phyloP scores from a whole-genome alignment of 2,888 invertebrate species.

The Disparrhopalites patrizii region DNA sequence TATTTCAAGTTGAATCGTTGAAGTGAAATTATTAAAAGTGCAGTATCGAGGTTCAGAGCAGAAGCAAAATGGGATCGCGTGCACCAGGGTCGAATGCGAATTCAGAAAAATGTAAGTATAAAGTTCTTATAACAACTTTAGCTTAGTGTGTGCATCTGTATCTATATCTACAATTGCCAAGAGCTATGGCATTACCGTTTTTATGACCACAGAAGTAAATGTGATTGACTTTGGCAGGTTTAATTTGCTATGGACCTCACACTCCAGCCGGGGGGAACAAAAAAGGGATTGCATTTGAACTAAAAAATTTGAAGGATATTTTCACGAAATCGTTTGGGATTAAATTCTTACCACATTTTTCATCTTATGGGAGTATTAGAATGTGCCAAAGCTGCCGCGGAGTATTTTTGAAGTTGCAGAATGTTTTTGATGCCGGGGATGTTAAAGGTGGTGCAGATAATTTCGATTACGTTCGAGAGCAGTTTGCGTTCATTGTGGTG shows the following conservation, averaged over 20 bases:
- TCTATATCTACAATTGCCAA: no score
- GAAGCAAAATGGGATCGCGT: no score
- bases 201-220: no score
- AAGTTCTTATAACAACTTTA: not conserved
- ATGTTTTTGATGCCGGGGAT: not conserved
- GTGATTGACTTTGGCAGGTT: not conserved
- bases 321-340: conserved; percentile 10
- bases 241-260: conserved; percentile 15
- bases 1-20: no score
- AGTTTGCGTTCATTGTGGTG: conserved; percentile 26
- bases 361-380: not conserved
- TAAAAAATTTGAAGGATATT: conserved; percentile 19
- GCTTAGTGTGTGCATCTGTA: not conserved
- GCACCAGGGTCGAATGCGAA: not conserved
- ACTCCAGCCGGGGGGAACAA: not conserved
- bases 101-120: not conserved
- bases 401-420: conserved; percentile 12
- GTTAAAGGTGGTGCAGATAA: not conserved
- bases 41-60: no score
- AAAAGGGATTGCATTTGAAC: conserved; percentile 9
- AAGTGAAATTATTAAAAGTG: no score
- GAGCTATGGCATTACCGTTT: no score
- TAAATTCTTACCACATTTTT: conserved; percentile 16
- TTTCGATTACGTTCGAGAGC: conserved; percentile 10
- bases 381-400: conserved; percentile 15